A percentile compares a stretch with the other conserved stretches of the same genome.
These are phyloP conservation scores for Pollenia amentaria DNA, from an alignment of 2,888 invertebrate genomes.

Conservation along the genomic window DNA sequence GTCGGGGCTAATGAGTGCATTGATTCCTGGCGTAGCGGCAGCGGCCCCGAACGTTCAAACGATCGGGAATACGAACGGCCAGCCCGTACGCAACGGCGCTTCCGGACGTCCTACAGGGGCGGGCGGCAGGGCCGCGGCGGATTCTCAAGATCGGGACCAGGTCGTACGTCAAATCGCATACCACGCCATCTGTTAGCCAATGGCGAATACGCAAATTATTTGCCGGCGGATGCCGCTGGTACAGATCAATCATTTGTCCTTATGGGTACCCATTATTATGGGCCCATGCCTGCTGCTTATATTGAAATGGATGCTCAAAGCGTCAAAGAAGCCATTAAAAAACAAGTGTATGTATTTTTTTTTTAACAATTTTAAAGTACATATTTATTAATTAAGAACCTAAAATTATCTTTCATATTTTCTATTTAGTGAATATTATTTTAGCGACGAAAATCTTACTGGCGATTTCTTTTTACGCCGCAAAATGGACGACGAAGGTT, in stretches of 20 bases:
- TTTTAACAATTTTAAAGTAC: neutral
- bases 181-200: slow-evolving; percentile 83
- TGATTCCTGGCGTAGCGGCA: slow-evolving; percentile 84
- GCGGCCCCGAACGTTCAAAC: slow-evolving; percentile 78
- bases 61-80: slow-evolving; percentile 75
- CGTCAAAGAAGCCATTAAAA: slow-evolving; percentile 93
- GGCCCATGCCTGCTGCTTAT: slow-evolving; percentile 83
- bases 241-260: slow-evolving; percentile 82
- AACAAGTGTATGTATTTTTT: slow-evolving; percentile 93
- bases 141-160: slow-evolving; percentile 84
- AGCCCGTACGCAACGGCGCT: slow-evolving; percentile 82
- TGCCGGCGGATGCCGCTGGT: slow-evolving; percentile 82
- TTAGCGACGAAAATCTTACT: slow-evolving; percentile 97
- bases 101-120: slow-evolving; percentile 83
- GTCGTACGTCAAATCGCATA: slow-evolving; percentile 84
- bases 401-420: slow-evolving; percentile 32
- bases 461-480: slow-evolving; percentile 98
- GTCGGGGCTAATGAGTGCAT: slow-evolving; percentile 80
- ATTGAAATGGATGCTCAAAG: slow-evolving; percentile 85
- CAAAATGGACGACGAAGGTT: slow-evolving; percentile 98
- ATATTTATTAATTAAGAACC: neutral
- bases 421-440: slow-evolving; percentile 96
- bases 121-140: slow-evolving; percentile 84
- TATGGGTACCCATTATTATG: slow-evolving; percentile 85
- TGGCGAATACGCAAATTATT: slow-evolving; percentile 81